Conservation (phyloP, 2,888 invertebrate genomes). For the Aromia moschata region DNA sequence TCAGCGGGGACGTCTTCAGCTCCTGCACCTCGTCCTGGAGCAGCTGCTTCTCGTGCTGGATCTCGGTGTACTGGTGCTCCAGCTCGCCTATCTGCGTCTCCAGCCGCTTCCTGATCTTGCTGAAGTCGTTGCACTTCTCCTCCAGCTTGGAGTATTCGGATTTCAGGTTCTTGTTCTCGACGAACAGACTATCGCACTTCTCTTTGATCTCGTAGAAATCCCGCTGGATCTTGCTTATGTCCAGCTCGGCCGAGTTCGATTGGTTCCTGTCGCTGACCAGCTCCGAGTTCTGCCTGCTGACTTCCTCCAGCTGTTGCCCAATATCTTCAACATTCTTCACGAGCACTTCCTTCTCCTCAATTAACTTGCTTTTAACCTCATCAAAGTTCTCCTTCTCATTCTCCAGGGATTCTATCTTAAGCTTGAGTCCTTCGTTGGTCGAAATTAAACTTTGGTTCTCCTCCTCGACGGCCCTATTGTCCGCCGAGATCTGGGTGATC, state of each 20-base stretch:
- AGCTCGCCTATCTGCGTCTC: constrained; percentile 53
- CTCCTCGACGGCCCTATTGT: constrained; percentile 53
- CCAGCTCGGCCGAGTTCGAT: constrained; percentile 28
- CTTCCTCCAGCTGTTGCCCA: not conserved
- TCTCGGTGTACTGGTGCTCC: constrained; percentile 56
- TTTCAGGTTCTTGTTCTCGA: constrained; percentile 49
- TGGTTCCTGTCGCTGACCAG: constrained; percentile 10
- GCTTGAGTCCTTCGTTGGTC: constrained; percentile 53
- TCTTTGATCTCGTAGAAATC: constrained; percentile 49
- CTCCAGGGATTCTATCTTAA: constrained; percentile 49
- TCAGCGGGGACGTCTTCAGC: constrained; percentile 57
- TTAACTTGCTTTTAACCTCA: constrained; percentile 20
- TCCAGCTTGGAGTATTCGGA: constrained; percentile 45
- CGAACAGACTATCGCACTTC: constrained; percentile 46
- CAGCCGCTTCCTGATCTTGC: constrained; percentile 47
- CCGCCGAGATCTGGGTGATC: constrained; percentile 51
- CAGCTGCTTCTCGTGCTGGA: constrained; percentile 57
- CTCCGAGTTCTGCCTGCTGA: constrained; percentile 16
- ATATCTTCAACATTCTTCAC: constrained; percentile 27
- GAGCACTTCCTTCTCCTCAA: constrained; percentile 26
- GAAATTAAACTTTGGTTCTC: constrained; percentile 53
- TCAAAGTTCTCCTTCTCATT: constrained; percentile 38
- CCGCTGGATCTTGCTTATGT: constrained; percentile 42
- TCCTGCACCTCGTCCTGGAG: constrained; percentile 60
- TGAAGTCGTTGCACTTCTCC: constrained; percentile 46